Evolutionary conservation across 2,797 vertebrate species (phyloP), one percentile per base, ranked within the genome.

Genomic region (Sebastes miniatus): DNA sequence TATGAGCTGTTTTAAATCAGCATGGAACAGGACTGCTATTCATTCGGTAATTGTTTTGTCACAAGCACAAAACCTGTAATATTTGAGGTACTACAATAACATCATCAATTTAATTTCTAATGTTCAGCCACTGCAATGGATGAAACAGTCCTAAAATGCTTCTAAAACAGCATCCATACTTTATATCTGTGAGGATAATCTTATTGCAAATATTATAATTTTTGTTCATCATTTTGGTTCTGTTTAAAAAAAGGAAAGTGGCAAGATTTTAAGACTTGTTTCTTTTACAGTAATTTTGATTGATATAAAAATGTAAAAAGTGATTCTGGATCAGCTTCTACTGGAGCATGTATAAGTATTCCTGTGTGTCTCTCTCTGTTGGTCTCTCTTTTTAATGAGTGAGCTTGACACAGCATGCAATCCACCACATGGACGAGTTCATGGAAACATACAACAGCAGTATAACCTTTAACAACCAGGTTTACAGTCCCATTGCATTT

Each of bases 381-480:
- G 20, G 11, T 47, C 4, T 34, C 6, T 75, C 14, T 69, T 52
- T 57, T 52, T n/a, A 57, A 2, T 29, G 29, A 68, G 32, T 65
- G n/a, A 59, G 39, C 32, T 65, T 72, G 39, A 63, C 59, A 69
- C 32, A 25, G 13, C 29, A 74, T 71, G 58, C 65, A 20, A 59
- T 84, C 43, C 71, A 73, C 36, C n/a, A 65, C 43, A 72, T 62
- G 5, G 47, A 61, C 3, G 0, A 4, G 31, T 86, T 83, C 18
- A 77, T 67, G 27, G 50, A 80, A 88, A 81, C 43, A 5, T 39
- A 47, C 61, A 85, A 76, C 73, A 77, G 18, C 34, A 11, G 24
- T 64, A 64, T 76, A 67, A 67, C 74, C 18, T 66, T 68, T 74
- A 39, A 71, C 52, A 68, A 62, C 25, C 43, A 32, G 57, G 39